Evolutionary conservation across 1,140 invertebrate genomes (phyloP).

Genomic region (Leptinotarsa texana): DNA sequence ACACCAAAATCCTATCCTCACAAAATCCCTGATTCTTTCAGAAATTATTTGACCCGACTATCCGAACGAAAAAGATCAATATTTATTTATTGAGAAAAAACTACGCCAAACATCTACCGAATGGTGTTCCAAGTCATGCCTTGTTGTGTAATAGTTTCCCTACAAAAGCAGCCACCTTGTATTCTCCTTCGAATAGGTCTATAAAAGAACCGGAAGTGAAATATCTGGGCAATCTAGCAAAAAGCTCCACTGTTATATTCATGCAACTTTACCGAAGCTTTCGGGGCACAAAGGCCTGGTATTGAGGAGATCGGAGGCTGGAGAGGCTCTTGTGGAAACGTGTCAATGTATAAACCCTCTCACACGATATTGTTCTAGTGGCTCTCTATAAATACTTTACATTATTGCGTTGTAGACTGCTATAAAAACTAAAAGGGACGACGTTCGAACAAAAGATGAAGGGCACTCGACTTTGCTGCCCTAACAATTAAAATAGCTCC

Average conservation of each 20-base stretch:
- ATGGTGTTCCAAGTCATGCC: too few species aligned
- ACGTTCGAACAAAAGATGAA: slow-evolving; percentile 16
- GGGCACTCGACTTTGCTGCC: slow-evolving; percentile 5
- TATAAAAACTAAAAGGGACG: slow-evolving; percentile 15
- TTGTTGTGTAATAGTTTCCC: too few species aligned
- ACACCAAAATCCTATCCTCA: too few species aligned
- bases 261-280: slow-evolving; percentile 32
- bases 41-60: too few species aligned
- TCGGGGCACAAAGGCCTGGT: slow-evolving; percentile 26
- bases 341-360: slow-evolving; percentile 32
- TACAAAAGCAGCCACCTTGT: not conserved
- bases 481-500: slow-evolving; percentile 19
- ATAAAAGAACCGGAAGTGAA: slow-evolving; percentile 32
- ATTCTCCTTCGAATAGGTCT: slow-evolving; percentile 11
- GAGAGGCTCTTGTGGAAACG: slow-evolving; percentile 30
- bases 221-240: slow-evolving; percentile 34
- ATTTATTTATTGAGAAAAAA: too few species aligned
- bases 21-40: too few species aligned
- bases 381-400: slow-evolving; percentile 34
- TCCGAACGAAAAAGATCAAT: too few species aligned
- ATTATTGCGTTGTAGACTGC: slow-evolving; percentile 9
- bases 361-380: slow-evolving; percentile 35
- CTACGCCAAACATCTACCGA: too few species aligned
- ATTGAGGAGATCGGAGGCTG: slow-evolving; percentile 33
- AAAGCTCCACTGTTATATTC: slow-evolving; percentile 30